A percentile compares a stretch with the other conserved stretches of the same genome.
Evolutionary conservation across 2,797 vertebrate species (phyloP).

Genomic region (Danio tinwini): DNA sequence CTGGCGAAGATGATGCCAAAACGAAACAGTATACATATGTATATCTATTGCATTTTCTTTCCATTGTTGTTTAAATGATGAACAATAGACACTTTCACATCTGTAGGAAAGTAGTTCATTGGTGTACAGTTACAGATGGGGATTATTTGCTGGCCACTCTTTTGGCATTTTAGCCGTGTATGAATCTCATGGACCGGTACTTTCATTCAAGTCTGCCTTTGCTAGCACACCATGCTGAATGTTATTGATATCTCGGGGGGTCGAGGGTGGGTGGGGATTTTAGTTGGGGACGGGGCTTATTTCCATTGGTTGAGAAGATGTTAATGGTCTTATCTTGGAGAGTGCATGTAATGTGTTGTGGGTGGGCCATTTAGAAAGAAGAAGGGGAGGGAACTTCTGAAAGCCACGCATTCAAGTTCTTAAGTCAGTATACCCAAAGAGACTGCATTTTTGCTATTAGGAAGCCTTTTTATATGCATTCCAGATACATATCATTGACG

Average conservation of each 20-base stretch:
- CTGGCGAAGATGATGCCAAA: slow-evolving; percentile 55
- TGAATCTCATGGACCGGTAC: slow-evolving; percentile 50
- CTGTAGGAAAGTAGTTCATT: slow-evolving; percentile 36
- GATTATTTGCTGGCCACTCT: slow-evolving; percentile 38
- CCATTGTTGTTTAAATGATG: slow-evolving; percentile 18
- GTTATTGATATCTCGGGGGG: slow-evolving; percentile 59
- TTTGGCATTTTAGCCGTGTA: slow-evolving; percentile 49
- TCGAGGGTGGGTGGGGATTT: slow-evolving; percentile 28
- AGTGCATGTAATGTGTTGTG: slow-evolving; percentile 56
- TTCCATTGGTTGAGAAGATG: slow-evolving; percentile 31
- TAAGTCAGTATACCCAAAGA: slow-evolving; percentile 80
- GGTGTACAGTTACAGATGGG: slow-evolving; percentile 36
- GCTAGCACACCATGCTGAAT: slow-evolving; percentile 64
- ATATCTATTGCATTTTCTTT: slow-evolving; percentile 15
- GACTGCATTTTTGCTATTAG: slow-evolving; percentile 66
- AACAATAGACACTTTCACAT: slow-evolving; percentile 55
- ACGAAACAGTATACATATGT: slow-evolving; percentile 53
- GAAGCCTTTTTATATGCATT: slow-evolving; percentile 67
- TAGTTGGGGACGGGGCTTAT: neutral
- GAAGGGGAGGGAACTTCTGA: slow-evolving; percentile 28
- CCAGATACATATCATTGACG: slow-evolving; percentile 72
- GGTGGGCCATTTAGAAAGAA: slow-evolving; percentile 15
- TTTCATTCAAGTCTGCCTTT: slow-evolving; percentile 61
- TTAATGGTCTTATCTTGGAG: slow-evolving; percentile 58
- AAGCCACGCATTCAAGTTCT: slow-evolving; percentile 59